Evolutionary conservation across 2,888 invertebrate species (phyloP), one percentile per base, ranked within the genome.

Genomic region (Siphlonurus alternatus): DNA sequence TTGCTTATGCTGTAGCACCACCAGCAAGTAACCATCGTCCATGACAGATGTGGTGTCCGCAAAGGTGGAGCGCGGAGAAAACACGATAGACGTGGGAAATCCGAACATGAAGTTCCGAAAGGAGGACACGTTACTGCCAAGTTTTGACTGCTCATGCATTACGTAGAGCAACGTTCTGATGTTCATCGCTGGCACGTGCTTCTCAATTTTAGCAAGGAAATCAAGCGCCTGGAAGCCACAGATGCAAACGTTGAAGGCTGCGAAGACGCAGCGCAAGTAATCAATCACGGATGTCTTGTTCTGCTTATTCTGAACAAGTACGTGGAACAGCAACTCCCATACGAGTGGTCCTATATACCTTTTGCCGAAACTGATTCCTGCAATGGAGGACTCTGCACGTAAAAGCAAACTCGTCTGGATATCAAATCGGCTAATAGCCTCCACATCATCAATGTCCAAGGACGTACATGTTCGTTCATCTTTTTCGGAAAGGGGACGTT

Each of bases 161-260:
- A 15, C 38, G 15, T 38, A 38, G 7, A 38, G 38, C 38, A 38
- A 5, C 5, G 7, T 10, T 15, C 7, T 38, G 5, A 15, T 15
- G 38, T 38, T 38, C 38, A 38, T 38, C 15, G 5, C 15, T 10
- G 38, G 38, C 38, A 38, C 38, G 38, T 10, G 38, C 7, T 38
- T 5, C 38, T 38, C 38, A 10, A 38, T 38, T 38, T 38, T 38
- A 15, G 38, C 5, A 15, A 38, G 38, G 38, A 38, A 38, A 38
- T 38, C 7, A 5, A 38, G 7, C 7, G 38, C 38, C 5, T 15
- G 5, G 7, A 10, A 10, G 38, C 38, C 38, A 38, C 38, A 38
- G 38, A 10, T 15, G 94, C 72, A 96, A 78, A 69, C 83, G 77
- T 73, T 94, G 85, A 0, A 97, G 77, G 69, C 86, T 82, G 3